Evolutionary conservation across 2,888 invertebrate species (phyloP).

Genomic region (Gisinianus flammeolus): DNA sequence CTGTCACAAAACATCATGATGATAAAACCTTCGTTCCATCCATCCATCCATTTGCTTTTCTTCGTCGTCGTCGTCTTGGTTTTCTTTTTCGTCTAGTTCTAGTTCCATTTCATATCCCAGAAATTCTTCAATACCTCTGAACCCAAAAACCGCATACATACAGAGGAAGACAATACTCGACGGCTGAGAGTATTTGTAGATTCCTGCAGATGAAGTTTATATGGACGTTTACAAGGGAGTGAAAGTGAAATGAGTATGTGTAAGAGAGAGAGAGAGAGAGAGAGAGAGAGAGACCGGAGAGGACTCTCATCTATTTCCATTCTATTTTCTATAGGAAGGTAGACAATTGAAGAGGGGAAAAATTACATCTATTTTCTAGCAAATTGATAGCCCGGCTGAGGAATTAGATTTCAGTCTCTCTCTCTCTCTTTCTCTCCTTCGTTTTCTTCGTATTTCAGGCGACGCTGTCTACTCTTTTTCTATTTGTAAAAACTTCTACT

Average conservation of each 20-base stretch:
- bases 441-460: background rate
- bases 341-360: conserved; percentile 37
- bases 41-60: conserved; percentile 10
- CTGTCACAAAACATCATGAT: conserved; percentile 41
- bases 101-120: background rate
- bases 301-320: conserved; percentile 30
- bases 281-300: conserved; percentile 5
- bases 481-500: background rate
- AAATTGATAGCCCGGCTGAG: conserved; percentile 43
- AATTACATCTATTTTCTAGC: conserved; percentile 45
- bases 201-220: conserved; percentile 19
- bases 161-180: background rate
- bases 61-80: background rate
- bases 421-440: background rate
- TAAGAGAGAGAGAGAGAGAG: background rate
- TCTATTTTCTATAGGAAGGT: conserved; percentile 28
- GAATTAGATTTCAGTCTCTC: conserved; percentile 17
- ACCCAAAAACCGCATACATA: too few species aligned
- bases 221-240: background rate
- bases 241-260: conserved; percentile 6
- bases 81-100: conserved; percentile 2
- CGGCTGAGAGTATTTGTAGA: background rate
- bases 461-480: too few species aligned
- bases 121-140: too few species aligned
- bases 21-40: conserved; percentile 39